These are phyloP conservation scores for Ommatoiulus sabulosus DNA, from an alignment of 2,888 invertebrate genomes.

Conservation along the genomic window DNA sequence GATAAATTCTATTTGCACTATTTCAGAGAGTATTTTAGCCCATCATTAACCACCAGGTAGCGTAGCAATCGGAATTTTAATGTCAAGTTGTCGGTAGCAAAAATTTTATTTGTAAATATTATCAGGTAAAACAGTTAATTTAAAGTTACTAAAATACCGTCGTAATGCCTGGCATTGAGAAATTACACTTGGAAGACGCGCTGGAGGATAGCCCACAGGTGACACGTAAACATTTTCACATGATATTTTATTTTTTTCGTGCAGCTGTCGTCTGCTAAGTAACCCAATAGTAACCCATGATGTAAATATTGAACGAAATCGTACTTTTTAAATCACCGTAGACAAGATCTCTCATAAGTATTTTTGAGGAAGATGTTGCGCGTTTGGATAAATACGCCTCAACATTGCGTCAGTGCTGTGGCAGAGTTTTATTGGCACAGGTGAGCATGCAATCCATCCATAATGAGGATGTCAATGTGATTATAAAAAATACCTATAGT, in stretches of 20 bases:
- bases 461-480: no score
- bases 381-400: conserved; percentile 56
- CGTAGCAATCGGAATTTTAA: neutral
- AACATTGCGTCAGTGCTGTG: conserved; percentile 55
- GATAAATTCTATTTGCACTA: no score
- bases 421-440: conserved; percentile 57
- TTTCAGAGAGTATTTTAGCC: conserved; percentile 12
- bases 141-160: neutral
- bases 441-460: no score
- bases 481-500: no score
- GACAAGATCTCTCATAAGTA: conserved; percentile 57
- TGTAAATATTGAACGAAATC: neutral
- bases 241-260: neutral
- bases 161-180: conserved; percentile 59
- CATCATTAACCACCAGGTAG: neutral
- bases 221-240: neutral
- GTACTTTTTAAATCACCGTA: conserved; percentile 33
- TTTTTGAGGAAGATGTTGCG: conserved; percentile 58
- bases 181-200: conserved; percentile 60
- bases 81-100: neutral
- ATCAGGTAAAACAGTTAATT: neutral
- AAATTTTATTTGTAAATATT: neutral
- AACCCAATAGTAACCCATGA: neutral
- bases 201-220: conserved; percentile 60
- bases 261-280: conserved; percentile 18